These are phyloP conservation scores for Scaptomyza hsui DNA, from an alignment of 1,140 invertebrate genomes.

Conservation along the genomic window DNA sequence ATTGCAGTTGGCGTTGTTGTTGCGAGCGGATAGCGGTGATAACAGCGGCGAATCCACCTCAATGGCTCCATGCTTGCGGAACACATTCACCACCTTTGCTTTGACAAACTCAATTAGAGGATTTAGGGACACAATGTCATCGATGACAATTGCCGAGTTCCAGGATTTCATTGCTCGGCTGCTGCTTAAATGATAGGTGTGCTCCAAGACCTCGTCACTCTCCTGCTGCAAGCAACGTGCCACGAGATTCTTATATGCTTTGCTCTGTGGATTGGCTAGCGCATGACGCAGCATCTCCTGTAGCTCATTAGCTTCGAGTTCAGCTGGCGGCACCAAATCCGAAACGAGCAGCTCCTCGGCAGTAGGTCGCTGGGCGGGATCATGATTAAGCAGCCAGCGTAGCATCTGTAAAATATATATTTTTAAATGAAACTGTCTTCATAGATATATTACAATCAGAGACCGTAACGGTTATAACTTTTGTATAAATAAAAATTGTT, in stretches of 20 bases:
- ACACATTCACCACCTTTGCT: constrained; percentile 87
- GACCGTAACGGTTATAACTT: too few relatives aligned
- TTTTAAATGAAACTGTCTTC: too few relatives aligned
- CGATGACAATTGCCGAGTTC: constrained; percentile 74
- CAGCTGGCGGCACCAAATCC: constrained; percentile 89
- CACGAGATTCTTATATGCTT: constrained; percentile 92
- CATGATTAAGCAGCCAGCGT: constrained; percentile 93
- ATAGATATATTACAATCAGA: neutral
- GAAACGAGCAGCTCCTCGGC: constrained; percentile 92
- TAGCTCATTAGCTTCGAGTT: constrained; percentile 91
- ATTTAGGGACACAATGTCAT: constrained; percentile 82
- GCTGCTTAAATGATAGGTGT: constrained; percentile 89
- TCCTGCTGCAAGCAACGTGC: constrained; percentile 88
- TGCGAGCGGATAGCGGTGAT: constrained; percentile 87
- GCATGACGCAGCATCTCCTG: constrained; percentile 92
- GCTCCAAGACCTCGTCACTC: constrained; percentile 88
- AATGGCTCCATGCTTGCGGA: constrained; percentile 91
- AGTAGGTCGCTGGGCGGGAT: constrained; percentile 92
- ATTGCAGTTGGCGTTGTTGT: constrained; percentile 84
- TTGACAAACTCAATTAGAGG: constrained; percentile 81
- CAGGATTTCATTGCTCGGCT: constrained; percentile 79
- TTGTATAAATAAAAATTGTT: too few relatives aligned
- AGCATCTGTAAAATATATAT: constrained; percentile 55
- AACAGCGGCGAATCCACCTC: constrained; percentile 90
- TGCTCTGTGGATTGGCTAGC: constrained; percentile 91